Base-by-base conservation (phyloP, 2,888 invertebrate species). In the Prosopocoilus inquinatus region DNA sequence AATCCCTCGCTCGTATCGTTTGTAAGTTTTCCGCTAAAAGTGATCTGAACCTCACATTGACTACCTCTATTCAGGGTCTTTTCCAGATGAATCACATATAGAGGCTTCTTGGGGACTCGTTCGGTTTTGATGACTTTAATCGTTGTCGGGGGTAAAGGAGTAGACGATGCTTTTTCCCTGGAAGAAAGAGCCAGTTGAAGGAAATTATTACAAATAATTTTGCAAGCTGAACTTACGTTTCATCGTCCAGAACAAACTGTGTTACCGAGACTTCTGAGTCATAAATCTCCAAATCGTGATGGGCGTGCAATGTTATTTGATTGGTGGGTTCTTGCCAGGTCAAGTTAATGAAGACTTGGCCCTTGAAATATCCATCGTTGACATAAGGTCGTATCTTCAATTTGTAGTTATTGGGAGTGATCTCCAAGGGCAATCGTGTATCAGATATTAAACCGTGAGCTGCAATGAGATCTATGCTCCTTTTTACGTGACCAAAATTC, bases 381-480 rank as follows among this genome's bases (percentile, higher is more conserved):
- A 86, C 76, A 57, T 83, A 83, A 0, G 90, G 89, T 55, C 86
- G 82, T 8, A 91, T 69, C 53, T 86, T 82, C 32, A 91, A 67
- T 15, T 81, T 79, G 70, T 91, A 91, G 3, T 81, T 83, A 0
- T 79, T 82, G 0, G 91, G 90, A 32, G 81, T 76, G 1, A 90
- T 80, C 28, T 84, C 80, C 56, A 81, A 82, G 0, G 86, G 84
- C 47, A 90, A 71, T 3, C 86, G 80, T 1, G 79, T 80, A 61
- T 88, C 88, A 61, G 85, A 81, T 36, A 85, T 82, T 8, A 88
- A 74, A 0, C 82, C 79, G 66, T 87, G 83, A 0, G 88, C 83
- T 58, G 88, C 86, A 64, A 88, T 87, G 49, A 89, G 74, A 69
- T 90, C 89, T 59, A 90, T 87, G 68, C 89, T 89, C 47, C 85